A percentile compares a stretch with the other conserved stretches of the same genome.
Evolutionary conservation across 2,113 vertebrate genomes (phyloP).

Genomic region (Sylvietta virens): DNA sequence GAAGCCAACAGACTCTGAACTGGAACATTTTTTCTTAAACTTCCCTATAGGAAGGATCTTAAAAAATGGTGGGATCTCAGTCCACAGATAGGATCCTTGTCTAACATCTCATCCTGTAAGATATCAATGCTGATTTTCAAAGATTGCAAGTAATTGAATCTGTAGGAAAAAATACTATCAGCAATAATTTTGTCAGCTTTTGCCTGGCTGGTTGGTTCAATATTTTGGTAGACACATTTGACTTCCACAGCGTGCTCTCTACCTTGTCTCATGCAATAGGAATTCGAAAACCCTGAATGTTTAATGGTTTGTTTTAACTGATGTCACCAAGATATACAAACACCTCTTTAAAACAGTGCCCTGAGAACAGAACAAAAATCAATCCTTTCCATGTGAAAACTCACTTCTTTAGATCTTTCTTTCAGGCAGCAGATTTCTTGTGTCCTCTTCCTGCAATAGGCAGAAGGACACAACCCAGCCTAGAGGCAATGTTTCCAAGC

Average conservation of each 20-base stretch:
- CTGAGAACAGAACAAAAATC: background rate
- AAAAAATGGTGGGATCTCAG: background rate
- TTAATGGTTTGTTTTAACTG: conserved; percentile 12
- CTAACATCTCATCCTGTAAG: background rate
- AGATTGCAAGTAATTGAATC: background rate
- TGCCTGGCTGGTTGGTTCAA: background rate
- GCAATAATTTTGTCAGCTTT: background rate
- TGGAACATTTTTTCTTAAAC: background rate
- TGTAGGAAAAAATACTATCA: background rate
- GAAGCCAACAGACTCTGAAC: background rate
- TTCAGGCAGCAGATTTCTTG: background rate
- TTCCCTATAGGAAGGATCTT: background rate
- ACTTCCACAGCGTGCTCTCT: background rate
- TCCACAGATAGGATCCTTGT: background rate
- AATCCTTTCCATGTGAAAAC: background rate
- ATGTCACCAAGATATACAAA: conserved; percentile 7
- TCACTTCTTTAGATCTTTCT: background rate
- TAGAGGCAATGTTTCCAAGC: background rate
- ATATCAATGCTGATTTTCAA: background rate
- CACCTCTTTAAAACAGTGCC: conserved; percentile 17
- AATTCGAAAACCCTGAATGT: background rate
- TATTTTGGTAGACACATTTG: background rate
- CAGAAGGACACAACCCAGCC: background rate
- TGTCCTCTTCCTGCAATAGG: background rate
- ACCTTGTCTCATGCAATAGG: background rate